Evolutionary conservation across 2,797 vertebrate species (phyloP).

Genomic region (Amblyraja radiata): DNA sequence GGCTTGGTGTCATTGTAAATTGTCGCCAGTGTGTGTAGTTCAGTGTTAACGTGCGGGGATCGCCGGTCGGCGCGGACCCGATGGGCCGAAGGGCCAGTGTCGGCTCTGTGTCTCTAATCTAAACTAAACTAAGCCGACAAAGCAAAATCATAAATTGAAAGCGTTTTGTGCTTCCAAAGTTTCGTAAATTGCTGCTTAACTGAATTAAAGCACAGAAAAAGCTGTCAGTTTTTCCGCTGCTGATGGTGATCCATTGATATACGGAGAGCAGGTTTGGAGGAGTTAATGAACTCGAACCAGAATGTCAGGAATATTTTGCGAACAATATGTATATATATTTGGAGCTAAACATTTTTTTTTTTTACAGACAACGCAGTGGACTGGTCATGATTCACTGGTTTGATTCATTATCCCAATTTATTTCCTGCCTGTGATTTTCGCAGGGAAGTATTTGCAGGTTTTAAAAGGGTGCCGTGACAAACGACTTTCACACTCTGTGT

Average conservation of each 20-base stretch:
- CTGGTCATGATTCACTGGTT: slow-evolving; percentile 16
- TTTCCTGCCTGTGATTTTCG: not conserved
- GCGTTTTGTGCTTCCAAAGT: not conserved
- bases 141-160: not conserved
- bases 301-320: not conserved
- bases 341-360: not conserved
- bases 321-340: not conserved
- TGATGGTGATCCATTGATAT: not conserved
- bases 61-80: too few relatives aligned
- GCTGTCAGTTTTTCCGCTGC: not conserved
- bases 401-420: slow-evolving; percentile 17
- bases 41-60: too few relatives aligned
- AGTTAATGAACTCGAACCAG: not conserved
- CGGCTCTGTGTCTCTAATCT: too few relatives aligned
- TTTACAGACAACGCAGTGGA: not conserved
- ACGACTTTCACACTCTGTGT: not conserved
- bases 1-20: too few relatives aligned
- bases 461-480: not conserved
- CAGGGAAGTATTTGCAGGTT: not conserved
- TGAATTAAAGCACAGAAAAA: not conserved
- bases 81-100: too few relatives aligned
- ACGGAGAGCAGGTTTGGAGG: not conserved
- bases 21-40: too few relatives aligned
- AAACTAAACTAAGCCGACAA: not conserved
- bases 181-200: not conserved